Evolutionary conservation across 2,113 vertebrate genomes (phyloP), one percentile per base, ranked within the genome.

Genomic region (Phaethon lepturus): DNA sequence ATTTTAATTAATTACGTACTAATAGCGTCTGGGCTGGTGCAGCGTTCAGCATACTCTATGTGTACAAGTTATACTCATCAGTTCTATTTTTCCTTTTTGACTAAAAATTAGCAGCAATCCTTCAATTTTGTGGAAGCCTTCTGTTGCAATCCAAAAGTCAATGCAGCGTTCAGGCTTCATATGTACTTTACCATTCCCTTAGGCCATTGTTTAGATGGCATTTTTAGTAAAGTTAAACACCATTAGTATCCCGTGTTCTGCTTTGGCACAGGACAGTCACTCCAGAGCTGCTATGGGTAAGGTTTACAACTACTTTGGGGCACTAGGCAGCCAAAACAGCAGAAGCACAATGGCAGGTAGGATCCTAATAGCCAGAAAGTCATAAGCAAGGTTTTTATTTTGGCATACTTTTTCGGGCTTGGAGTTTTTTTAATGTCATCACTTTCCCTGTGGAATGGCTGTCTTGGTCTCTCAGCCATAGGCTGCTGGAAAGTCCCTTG

Each of bases 1-100:
- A 58, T 95, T 97, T 95, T 94, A 97, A 96, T 95, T 97, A 97
- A 97, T 97, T 95, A 93, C 72, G 86, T 88, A 50, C 91, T 94
- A 94, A 97, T 95, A 80, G 94, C 76, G 62, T 93, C 89, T 58
- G 77, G 84, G 80, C 73, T 73, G 86, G 24, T 50, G 84, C 77
- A 69, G 58, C 2, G 2, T 72, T 95, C 84, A 44, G 84, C 67
- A 40, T 44, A 19, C 56, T 93, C 86, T 26, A 0, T 33, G 56
- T 69, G 47, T 66, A 25, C 44, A 12, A 76, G 47, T 89, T 89
- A 64, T 5, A 50, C 62, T 92, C 74, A 53, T 90, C 86, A 93
- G 47, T 73, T 83, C 82, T 64, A 3, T 47, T 95, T 94, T 67
- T 88, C 71, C 62, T 75, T 90, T 91, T 76, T 44, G 58, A 86